Base-by-base conservation (phyloP, 37 sponge, comb jelly and placozoan species). In the Aplysina aerophoba region DNA sequence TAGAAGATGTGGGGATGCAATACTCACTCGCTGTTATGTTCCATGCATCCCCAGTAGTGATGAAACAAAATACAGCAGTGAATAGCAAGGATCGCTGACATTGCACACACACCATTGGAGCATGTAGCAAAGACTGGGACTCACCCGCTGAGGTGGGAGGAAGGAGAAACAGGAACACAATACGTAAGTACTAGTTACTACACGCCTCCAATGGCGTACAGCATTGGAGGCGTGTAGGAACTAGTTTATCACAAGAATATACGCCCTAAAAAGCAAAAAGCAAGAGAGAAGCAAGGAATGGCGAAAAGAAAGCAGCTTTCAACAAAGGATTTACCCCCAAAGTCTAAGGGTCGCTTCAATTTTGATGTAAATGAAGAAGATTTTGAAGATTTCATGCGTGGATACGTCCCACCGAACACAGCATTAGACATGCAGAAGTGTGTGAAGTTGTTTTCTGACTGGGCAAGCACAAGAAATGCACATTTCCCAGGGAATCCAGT, bases 231-330 rank as follows among this genome's bases (percentile, higher is more conserved):
- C 66, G 6, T 65, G 66, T 65, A 16, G 22, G 22, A 65, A 65
- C 66, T 65, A 65, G 66, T 65, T 65, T 65, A 65, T 65, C 66
- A 65, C 66, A 65, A 11, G 22, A 16, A 65, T 65, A 20, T 30
- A 65, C 22, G 66, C 66, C 66, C 66, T 20, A 65, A 65, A 65
- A 65, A 65, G 66, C 22, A 16, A n/a, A n/a, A n/a, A n/a, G n/a
- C n/a, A n/a, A n/a, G n/a, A n/a, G n/a, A n/a, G n/a, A n/a, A n/a
- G n/a, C n/a, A n/a, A n/a, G n/a, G n/a, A n/a, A n/a, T n/a, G n/a
- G n/a, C n/a, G n/a, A n/a, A n/a, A n/a, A n/a, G n/a, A n/a, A 8
- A 65, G 66, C 66, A 16, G 22, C 66, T 65, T 25, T 30, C 66
- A 30, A 20, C 14, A 8, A 65, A 65, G 66, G 66, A 65, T 65